Conservation (phyloP, 2,888 invertebrate genomes). For the Taphrorychus bicolor region DNA sequence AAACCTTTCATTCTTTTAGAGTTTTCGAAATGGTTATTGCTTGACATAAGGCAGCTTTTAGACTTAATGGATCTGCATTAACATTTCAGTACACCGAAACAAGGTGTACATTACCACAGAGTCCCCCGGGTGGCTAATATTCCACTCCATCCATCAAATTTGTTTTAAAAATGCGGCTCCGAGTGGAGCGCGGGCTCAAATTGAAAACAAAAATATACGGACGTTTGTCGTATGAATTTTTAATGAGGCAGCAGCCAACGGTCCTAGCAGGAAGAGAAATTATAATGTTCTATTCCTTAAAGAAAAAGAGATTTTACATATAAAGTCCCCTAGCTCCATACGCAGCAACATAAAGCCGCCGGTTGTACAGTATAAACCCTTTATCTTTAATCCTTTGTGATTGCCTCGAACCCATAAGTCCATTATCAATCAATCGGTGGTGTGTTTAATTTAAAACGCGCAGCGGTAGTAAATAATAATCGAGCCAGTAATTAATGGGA, state of each 20-base stretch:
- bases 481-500: conserved; percentile 36
- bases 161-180: conserved; percentile 43
- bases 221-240: conserved; percentile 13
- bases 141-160: conserved; percentile 52
- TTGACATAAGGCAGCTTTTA: conserved; percentile 41
- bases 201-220: conserved; percentile 21
- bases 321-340: not conserved
- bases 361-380: not conserved
- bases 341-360: not conserved
- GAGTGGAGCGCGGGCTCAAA: conserved; percentile 6
- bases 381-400: conserved; percentile 2
- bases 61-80: conserved; percentile 52
- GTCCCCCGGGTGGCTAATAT: conserved; percentile 49
- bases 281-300: not conserved
- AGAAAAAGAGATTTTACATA: not conserved
- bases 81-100: conserved; percentile 50
- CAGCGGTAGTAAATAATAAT: conserved; percentile 29
- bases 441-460: conserved; percentile 23
- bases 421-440: conserved; percentile 13
- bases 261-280: not conserved
- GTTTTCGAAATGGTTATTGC: not conserved
- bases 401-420: not conserved
- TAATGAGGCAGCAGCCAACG: conserved; percentile 5
- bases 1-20: not conserved
- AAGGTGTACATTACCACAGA: conserved; percentile 48